Evolutionary conservation across 2,888 invertebrate genomes (phyloP).

Genomic region (Patella depressa): DNA sequence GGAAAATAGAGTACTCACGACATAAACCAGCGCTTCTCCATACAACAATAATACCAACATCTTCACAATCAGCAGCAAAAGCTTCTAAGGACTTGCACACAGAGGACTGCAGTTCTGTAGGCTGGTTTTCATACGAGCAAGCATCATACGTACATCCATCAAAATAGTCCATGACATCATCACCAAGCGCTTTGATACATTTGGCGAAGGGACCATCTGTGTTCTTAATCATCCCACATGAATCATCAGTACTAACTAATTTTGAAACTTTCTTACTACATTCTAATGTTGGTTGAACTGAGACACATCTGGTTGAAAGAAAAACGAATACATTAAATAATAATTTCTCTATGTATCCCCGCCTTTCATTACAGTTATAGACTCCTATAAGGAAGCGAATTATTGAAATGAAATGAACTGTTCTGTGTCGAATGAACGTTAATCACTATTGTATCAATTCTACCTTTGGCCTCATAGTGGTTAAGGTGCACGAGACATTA

Average conservation of each 20-base stretch:
- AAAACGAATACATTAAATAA: too few relatives aligned
- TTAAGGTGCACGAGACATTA: too few relatives aligned
- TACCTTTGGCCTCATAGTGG: too few relatives aligned
- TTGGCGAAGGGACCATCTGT: conserved; percentile 31
- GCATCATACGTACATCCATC: conserved; percentile 37
- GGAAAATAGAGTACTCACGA: conserved; percentile 26
- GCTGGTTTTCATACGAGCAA: conserved; percentile 31
- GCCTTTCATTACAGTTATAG: too few relatives aligned
- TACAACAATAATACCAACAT: conserved; percentile 28
- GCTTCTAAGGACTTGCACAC: conserved; percentile 37
- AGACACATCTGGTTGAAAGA: conserved; percentile 18
- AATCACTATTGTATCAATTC: too few relatives aligned
- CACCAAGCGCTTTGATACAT: conserved; percentile 26
- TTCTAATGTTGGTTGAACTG: conserved; percentile 15
- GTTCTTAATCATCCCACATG: conserved; percentile 32
- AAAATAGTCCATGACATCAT: conserved; percentile 27
- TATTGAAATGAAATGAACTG: too few relatives aligned
- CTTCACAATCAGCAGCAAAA: conserved; percentile 38
- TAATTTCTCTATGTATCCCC: too few relatives aligned
- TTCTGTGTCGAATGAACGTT: too few relatives aligned
- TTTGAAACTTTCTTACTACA: conserved; percentile 19
- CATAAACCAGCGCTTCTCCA: conserved; percentile 37
- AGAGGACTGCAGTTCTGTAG: conserved; percentile 13
- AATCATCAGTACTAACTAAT: conserved; percentile 15
- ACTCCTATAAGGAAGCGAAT: too few relatives aligned